Percentiles rank a stretch among this genome's conserved stretches.
Evolutionary conservation across 2,888 invertebrate genomes (phyloP).

Genomic region (Rhaphigaster nebulosa): DNA sequence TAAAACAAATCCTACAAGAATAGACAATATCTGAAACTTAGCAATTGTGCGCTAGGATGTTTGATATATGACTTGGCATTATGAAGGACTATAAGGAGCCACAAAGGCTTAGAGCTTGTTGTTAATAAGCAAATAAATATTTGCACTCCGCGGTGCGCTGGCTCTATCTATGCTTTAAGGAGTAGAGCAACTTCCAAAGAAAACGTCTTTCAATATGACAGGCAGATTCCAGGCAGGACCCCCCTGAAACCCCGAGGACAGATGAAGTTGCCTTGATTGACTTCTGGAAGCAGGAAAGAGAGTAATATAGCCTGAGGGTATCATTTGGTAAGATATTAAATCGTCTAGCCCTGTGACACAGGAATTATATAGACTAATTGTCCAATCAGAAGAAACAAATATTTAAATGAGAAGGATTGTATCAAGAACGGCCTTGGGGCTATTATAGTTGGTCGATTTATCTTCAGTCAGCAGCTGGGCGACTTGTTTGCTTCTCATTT

Average conservation of each 20-base stretch:
- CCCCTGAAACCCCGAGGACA: background rate
- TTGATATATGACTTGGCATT: too few relatives aligned
- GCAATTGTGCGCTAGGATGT: too few relatives aligned
- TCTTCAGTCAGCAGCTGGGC: background rate
- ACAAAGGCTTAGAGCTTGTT: too few relatives aligned
- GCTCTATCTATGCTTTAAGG: background rate
- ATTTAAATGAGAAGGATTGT: constrained; percentile 24
- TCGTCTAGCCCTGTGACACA: background rate
- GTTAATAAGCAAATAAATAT: too few relatives aligned
- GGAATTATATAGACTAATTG: constrained; percentile 36
- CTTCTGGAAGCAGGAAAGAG: background rate
- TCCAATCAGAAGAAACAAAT: constrained; percentile 9
- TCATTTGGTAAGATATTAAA: constrained; percentile 1
- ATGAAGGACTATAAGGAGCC: too few relatives aligned
- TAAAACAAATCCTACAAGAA: too few relatives aligned
- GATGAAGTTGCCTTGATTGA: background rate
- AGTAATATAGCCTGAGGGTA: background rate
- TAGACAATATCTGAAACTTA: too few relatives aligned
- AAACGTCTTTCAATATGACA: background rate
- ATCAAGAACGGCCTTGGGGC: background rate
- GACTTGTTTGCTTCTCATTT: background rate
- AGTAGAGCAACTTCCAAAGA: background rate
- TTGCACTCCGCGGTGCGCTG: too few relatives aligned
- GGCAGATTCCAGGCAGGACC: background rate
- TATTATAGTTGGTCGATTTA: constrained; percentile 18